These are phyloP conservation scores for Ctenodactylus gundi DNA, from an alignment of 2,113 vertebrate genomes.

Conservation along the genomic window DNA sequence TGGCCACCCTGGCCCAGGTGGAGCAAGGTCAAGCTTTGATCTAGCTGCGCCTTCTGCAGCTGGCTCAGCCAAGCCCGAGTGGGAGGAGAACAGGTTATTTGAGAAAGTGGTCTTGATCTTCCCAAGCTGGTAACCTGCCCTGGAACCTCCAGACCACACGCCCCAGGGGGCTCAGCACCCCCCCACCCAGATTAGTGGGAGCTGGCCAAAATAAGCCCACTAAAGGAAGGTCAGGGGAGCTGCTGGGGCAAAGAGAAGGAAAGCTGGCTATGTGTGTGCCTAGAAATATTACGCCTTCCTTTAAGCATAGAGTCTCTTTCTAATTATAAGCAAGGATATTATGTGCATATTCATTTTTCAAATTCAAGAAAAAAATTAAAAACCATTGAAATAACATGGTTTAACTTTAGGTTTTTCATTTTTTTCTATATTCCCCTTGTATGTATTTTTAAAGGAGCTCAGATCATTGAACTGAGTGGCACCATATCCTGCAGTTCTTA, in stretches of 20 bases:
- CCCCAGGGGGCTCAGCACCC: not conserved
- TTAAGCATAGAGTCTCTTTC: not conserved
- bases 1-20: rapidly evolving
- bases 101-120: not conserved
- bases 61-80: not conserved
- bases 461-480: not conserved
- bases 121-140: not conserved
- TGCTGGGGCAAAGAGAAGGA: not conserved
- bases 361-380: not conserved
- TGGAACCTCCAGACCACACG: too few relatives aligned
- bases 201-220: not conserved
- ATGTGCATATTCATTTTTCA: not conserved
- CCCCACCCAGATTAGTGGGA: not conserved
- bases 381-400: not conserved
- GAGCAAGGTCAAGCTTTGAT: not conserved
- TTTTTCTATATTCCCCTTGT: not conserved
- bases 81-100: not conserved
- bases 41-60: too few relatives aligned
- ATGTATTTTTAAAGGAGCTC: not conserved
- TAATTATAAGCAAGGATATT: not conserved
- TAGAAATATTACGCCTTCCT: not conserved
- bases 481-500: not conserved
- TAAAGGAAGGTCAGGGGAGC: not conserved
- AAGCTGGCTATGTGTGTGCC: too few relatives aligned
- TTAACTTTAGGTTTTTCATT: not conserved